Base-by-base conservation (phyloP, 2,113 vertebrate species). In the Chunga burmeisteri region DNA sequence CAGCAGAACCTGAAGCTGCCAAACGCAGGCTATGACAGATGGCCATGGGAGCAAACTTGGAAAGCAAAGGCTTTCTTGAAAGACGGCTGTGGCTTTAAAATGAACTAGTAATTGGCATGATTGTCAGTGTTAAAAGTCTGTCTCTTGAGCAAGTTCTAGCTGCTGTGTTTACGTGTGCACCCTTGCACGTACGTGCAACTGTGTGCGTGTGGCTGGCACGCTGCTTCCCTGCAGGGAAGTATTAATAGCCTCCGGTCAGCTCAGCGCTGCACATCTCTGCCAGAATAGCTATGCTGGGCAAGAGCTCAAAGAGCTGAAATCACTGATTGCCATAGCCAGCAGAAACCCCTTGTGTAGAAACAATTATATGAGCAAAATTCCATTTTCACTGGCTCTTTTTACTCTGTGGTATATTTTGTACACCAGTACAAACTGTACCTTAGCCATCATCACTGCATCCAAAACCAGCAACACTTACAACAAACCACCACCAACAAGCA, bases 21-120 rank as follows among this genome's bases (percentile, higher is more conserved):
- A 95, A 97, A 81, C 0, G 0, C 88, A 36, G 40, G 81, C 94
- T 94, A 56, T 96, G 94, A 97, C 96, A 97, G 97, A 96, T 95
- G 97, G 97, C 83, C 86, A 93, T 8, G 61, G 91, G 83, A 94
- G 73, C 86, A 85, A 81, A 94, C 91, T 96, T 95, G 94, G 96
- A 97, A 95, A 94, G 86, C 86, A 81, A 85, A 88, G 80, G 88
- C 91, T 96, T 96, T 92, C 92, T 96, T 94, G 95, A 81, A 97
- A 96, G 95, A 92, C 36, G 62, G 70, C 80, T 61, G 88, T 29
- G 42, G 91, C 86, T 94, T 91, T 92, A 88, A 94, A 96, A 82
- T 80, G 74, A 81, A 50, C 65, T 68, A 68, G 81, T 16, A 94
- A 87, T n/a, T 92, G 94, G 86, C 73, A 61, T 4, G 68, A 53